A percentile compares a stretch with the other conserved stretches of the same genome.
Evolutionary conservation across 92 coral and sea anemone species (phyloP).

Genomic region (Epizoanthus ramosus): DNA sequence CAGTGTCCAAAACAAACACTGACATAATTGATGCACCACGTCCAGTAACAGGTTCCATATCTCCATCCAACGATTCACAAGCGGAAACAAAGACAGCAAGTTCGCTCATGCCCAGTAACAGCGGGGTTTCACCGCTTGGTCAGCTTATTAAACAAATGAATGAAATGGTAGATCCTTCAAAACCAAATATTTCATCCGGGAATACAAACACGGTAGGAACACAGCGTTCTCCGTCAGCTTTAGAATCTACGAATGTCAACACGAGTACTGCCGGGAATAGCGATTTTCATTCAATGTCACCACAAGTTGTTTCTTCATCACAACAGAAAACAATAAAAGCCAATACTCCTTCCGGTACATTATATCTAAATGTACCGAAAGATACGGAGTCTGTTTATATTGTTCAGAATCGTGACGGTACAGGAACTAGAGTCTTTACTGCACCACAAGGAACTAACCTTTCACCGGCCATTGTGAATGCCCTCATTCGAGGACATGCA

Average conservation of each 20-base stretch:
- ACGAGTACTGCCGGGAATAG: not conserved
- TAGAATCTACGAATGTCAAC: not conserved
- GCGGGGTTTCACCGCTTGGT: constrained; percentile 8
- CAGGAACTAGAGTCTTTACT: constrained; percentile 14
- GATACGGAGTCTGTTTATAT: constrained; percentile 34
- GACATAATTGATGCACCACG: not conserved
- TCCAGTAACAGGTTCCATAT: not conserved
- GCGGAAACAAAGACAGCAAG: not conserved
- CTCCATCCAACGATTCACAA: not conserved
- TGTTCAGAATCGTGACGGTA: constrained; percentile 20
- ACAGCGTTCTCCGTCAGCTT: not conserved
- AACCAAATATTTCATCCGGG: not conserved
- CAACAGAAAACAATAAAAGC: constrained; percentile 4
- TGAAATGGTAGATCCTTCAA: constrained; percentile 9
- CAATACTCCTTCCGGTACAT: constrained; percentile 23
- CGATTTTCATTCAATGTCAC: not conserved
- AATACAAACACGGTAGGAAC: not conserved
- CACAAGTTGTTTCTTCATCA: not conserved
- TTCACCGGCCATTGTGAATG: not conserved
- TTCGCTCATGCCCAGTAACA: too few species aligned
- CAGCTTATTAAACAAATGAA: constrained; percentile 32
- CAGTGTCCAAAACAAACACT: not conserved
- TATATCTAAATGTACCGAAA: constrained; percentile 6
- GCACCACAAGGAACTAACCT: constrained; percentile 32
- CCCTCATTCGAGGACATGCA: constrained; percentile 27